Percentiles rank a stretch among this genome's conserved stretches.
These are phyloP conservation scores for Xenopus laevis DNA, from an alignment of 2,113 vertebrate genomes.

Conservation along the genomic window DNA sequence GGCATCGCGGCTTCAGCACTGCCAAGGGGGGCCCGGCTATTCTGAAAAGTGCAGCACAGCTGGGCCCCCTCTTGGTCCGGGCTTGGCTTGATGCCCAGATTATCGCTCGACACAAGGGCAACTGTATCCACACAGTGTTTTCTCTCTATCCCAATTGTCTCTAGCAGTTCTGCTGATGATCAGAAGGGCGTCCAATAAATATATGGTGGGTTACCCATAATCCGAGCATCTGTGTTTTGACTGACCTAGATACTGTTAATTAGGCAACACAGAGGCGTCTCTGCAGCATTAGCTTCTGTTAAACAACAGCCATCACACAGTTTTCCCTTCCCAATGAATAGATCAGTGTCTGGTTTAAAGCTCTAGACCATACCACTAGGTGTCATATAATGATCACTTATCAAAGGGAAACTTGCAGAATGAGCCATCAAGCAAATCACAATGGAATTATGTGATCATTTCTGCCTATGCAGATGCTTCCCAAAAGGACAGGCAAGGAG, in stretches of 20 bases:
- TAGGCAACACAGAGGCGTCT: not conserved
- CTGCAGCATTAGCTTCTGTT: not conserved
- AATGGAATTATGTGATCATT: not conserved
- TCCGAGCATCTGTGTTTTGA: not conserved
- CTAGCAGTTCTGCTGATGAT: not conserved
- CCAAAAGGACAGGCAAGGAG: not conserved
- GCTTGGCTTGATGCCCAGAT: no score
- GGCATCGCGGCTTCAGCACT: no score
- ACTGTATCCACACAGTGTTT: no score
- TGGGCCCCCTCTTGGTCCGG: no score
- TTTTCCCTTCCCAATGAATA: not conserved
- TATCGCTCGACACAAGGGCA: no score
- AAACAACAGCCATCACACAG: not conserved
- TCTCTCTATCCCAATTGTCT: not conserved
- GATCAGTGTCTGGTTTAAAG: not conserved
- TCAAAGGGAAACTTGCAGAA: not conserved
- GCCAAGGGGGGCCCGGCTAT: no score
- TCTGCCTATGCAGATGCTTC: not conserved
- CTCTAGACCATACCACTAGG: not conserved
- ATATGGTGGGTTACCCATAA: not conserved
- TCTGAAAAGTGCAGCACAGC: no score
- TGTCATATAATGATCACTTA: slow-evolving; percentile 11
- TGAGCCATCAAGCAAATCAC: not conserved
- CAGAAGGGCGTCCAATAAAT: not conserved
- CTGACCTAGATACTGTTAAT: slow-evolving; percentile 8